Percentiles rank a stretch among this genome's conserved stretches.
Conservation (phyloP, 2,113 vertebrate genomes). For the Phyllostomus hastatus region DNA sequence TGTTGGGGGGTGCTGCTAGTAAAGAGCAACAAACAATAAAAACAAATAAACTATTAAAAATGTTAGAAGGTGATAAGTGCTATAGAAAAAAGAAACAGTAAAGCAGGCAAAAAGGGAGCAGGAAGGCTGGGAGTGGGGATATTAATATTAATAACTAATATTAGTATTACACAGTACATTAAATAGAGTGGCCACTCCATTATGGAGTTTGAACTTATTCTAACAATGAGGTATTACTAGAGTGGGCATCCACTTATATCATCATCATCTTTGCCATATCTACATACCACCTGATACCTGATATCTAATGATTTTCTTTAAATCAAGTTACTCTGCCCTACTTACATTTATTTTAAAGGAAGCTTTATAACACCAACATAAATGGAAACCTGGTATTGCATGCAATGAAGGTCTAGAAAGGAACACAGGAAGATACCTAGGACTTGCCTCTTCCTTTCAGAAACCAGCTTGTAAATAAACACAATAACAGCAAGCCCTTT, state of each 20-base stretch:
- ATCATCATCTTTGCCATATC: background rate
- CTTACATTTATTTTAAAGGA: constrained; percentile 24
- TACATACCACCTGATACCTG: background rate
- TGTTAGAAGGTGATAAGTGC: background rate
- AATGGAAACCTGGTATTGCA: background rate
- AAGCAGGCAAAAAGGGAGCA: background rate
- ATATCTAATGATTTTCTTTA: background rate
- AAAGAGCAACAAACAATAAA: background rate
- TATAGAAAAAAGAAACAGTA: background rate
- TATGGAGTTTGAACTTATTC: background rate
- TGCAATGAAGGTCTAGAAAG: background rate
- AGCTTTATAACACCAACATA: background rate
- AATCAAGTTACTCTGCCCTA: background rate
- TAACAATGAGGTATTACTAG: background rate
- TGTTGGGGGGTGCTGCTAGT: background rate
- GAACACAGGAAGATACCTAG: background rate
- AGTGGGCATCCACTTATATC: background rate
- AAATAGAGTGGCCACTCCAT: background rate
- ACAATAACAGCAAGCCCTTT: background rate
- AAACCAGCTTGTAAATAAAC: background rate
- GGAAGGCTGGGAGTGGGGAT: background rate
- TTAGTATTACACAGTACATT: background rate
- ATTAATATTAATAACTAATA: background rate
- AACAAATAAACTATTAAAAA: background rate
- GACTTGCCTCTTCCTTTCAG: background rate